Conservation (phyloP, 2,797 vertebrate species). For the Clarias platycephalus region DNA sequence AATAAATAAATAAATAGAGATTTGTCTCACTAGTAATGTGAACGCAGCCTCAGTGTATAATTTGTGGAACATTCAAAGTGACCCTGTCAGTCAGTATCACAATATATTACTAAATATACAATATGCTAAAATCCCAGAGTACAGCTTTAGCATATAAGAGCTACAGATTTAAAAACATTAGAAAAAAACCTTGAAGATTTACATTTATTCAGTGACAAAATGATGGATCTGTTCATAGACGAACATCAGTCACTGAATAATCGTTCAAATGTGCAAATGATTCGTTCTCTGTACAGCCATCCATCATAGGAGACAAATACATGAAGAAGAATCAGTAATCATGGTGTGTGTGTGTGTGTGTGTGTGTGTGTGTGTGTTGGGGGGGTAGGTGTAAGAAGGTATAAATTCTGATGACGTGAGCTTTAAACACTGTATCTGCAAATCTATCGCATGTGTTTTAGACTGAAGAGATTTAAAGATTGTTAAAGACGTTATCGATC, state of each 20-base stretch:
- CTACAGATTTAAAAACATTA: not conserved
- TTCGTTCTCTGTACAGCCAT: constrained; percentile 23
- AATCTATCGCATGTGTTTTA: not conserved
- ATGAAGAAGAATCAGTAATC: not conserved
- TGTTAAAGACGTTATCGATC: constrained; percentile 5
- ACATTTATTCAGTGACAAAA: constrained; percentile 12
- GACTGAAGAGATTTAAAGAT: not conserved
- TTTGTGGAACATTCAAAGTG: no score
- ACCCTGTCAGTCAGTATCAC: no score
- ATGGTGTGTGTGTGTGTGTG: constrained; percentile 23
- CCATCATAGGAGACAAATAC: constrained; percentile 16
- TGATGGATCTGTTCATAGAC: constrained; percentile 29
- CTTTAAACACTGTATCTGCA: not conserved
- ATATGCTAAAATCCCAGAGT: no score
- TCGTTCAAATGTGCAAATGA: constrained; percentile 27
- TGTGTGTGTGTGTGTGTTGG: constrained; percentile 3
- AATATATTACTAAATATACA: no score
- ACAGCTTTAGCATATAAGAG: not conserved
- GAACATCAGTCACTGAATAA: constrained; percentile 34
- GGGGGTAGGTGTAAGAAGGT: not conserved
- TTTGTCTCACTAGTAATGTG: no score
- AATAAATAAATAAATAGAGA: no score
- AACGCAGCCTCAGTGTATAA: no score
- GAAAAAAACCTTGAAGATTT: not conserved
- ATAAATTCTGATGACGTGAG: constrained; percentile 2